A percentile compares a stretch with the other conserved stretches of the same genome.
Conservation (phyloP, 2,888 invertebrate species). For the Eubasilissa splendida region DNA sequence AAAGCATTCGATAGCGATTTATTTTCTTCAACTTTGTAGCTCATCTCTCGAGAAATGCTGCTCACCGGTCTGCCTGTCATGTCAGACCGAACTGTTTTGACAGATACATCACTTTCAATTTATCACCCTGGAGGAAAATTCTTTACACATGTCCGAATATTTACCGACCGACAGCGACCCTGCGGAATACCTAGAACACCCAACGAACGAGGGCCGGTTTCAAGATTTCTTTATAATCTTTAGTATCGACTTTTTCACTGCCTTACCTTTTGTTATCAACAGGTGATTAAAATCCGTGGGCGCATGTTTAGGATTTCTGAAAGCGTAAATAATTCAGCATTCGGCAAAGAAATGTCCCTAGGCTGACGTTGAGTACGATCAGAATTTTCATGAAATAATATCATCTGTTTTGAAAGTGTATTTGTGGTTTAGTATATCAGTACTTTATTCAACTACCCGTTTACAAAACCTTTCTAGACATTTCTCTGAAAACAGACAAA, state of each 20-base stretch:
- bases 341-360: too few relatives aligned
- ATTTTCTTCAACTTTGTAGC: neutral
- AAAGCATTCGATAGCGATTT: neutral
- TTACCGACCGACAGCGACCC: neutral
- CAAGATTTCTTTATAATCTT: too few relatives aligned
- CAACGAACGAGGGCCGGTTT: too few relatives aligned
- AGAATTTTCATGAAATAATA: too few relatives aligned
- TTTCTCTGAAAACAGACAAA: neutral
- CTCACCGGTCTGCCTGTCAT: neutral
- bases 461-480: neutral
- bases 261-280: too few relatives aligned
- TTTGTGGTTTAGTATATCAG: neutral
- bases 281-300: too few relatives aligned
- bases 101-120: constrained; percentile 5
- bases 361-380: too few relatives aligned
- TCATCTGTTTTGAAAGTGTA: neutral
- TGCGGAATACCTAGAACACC: too few relatives aligned
- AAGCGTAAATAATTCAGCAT: too few relatives aligned
- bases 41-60: neutral
- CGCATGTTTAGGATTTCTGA: too few relatives aligned
- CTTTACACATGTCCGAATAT: neutral
- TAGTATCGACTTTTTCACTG: too few relatives aligned
- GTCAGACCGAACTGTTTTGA: constrained; percentile 22
- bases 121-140: neutral
- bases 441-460: neutral